Conservation (phyloP, 30 jellyfish, hydroid and myxozoan genomes). For the Cassiopea andromeda region DNA sequence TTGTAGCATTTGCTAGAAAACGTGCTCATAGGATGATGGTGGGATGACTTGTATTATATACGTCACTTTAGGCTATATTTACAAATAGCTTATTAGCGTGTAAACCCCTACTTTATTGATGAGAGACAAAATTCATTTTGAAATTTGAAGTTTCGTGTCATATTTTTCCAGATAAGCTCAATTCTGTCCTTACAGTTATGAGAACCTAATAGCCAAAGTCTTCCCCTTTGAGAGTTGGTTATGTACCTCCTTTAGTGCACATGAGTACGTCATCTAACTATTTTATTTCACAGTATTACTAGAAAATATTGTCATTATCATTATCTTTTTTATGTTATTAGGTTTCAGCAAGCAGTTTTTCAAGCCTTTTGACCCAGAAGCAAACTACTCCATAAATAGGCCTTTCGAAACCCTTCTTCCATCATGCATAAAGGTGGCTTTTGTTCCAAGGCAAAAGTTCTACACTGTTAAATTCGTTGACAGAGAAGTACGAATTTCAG, state of each 20-base stretch:
- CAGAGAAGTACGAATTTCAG: constrained; percentile 56
- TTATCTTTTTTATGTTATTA: neutral
- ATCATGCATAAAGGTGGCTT: constrained; percentile 71
- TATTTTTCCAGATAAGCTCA: no score
- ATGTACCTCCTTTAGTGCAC: neutral
- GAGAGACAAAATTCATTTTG: no score
- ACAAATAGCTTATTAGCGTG: no score
- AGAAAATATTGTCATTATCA: neutral
- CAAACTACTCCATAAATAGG: constrained; percentile 49
- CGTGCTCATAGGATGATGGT: no score
- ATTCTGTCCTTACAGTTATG: no score
- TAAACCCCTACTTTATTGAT: no score
- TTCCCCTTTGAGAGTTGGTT: no score
- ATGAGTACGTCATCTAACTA: neutral
- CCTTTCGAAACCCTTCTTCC: constrained; percentile 78
- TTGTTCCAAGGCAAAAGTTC: constrained; percentile 95
- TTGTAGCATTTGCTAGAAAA: no score
- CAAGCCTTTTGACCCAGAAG: constrained; percentile 58
- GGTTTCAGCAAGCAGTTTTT: constrained; percentile 75
- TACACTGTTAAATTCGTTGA: constrained; percentile 64
- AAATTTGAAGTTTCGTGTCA: no score
- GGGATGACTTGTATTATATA: no score
- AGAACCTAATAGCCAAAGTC: no score
- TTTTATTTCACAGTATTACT: neutral
- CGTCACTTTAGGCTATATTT: no score